Evolutionary conservation across 2,888 invertebrate genomes (phyloP).

Genomic region (Tiphia femorata): DNA sequence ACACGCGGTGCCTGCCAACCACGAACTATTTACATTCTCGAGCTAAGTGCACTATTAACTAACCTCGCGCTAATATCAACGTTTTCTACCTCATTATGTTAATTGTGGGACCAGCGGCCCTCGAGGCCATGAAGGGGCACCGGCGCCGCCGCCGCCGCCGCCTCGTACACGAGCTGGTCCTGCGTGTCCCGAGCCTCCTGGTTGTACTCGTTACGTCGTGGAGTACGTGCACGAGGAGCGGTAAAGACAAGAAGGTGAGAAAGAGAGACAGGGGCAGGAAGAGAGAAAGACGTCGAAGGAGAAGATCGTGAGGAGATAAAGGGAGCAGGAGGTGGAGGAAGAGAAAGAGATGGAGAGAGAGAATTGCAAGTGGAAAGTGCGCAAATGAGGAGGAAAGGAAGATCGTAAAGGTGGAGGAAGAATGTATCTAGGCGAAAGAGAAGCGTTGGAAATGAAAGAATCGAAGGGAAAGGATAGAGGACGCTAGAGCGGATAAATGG

Average conservation of each 20-base stretch:
- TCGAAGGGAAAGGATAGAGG: not conserved
- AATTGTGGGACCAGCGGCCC: constrained; percentile 52
- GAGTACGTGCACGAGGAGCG: not conserved
- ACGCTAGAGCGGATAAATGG: not conserved
- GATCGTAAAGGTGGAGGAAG: too few species aligned
- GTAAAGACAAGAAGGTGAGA: not conserved
- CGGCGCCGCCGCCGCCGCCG: constrained; percentile 11
- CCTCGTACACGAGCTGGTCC: constrained; percentile 14
- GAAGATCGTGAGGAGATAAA: not conserved
- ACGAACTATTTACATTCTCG: constrained; percentile 52
- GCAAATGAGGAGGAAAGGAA: too few species aligned
- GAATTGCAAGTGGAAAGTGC: not conserved
- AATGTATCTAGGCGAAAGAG: too few species aligned
- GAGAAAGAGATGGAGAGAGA: not conserved
- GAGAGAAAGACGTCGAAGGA: not conserved
- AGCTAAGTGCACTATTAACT: constrained; percentile 59
- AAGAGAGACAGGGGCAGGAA: not conserved
- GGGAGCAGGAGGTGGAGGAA: not conserved
- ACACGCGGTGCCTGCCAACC: constrained; percentile 24
- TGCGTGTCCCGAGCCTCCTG: not conserved
- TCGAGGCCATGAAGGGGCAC: constrained; percentile 41
- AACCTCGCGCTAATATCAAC: constrained; percentile 58
- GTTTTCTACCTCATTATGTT: constrained; percentile 60
- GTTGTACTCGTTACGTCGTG: constrained; percentile 4
- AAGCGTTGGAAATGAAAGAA: too few species aligned